A percentile compares a stretch with the other conserved stretches of the same genome.
These are phyloP conservation scores for Crotophaga sulcirostris DNA, from an alignment of 2,113 vertebrate genomes.

Conservation along the genomic window DNA sequence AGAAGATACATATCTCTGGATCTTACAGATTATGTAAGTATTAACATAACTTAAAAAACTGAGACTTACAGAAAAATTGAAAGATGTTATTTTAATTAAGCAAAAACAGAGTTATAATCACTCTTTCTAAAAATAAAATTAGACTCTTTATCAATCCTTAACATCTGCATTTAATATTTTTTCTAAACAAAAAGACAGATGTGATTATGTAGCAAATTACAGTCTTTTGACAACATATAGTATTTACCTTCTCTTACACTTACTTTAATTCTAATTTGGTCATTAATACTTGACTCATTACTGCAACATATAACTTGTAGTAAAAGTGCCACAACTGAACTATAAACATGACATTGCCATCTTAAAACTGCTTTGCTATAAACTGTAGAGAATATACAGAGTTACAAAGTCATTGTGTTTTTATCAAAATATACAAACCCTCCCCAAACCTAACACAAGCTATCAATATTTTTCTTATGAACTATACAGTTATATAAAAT, in stretches of 20 bases:
- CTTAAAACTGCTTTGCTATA: constrained; percentile 82
- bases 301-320: constrained; percentile 70
- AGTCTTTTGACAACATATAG: constrained; percentile 73
- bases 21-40: not conserved
- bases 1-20: not conserved
- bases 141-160: constrained; percentile 76
- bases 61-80: constrained; percentile 67
- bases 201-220: constrained; percentile 74
- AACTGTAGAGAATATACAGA: constrained; percentile 82
- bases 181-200: constrained; percentile 81
- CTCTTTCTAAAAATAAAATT: constrained; percentile 81
- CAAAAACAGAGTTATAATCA: constrained; percentile 75
- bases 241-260: constrained; percentile 72
- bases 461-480: constrained; percentile 76
- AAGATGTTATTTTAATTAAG: constrained; percentile 79
- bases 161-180: constrained; percentile 82
- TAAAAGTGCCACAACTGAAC: constrained; percentile 77
- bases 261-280: constrained; percentile 76
- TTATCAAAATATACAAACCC: constrained; percentile 84
- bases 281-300: constrained; percentile 73
- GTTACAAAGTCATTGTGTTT: constrained; percentile 77
- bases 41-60: constrained; percentile 25
- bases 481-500: constrained; percentile 83
- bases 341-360: constrained; percentile 77
- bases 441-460: constrained; percentile 76